Conservation (phyloP, 2,888 invertebrate species). For the Lasioglossum lativentre region DNA sequence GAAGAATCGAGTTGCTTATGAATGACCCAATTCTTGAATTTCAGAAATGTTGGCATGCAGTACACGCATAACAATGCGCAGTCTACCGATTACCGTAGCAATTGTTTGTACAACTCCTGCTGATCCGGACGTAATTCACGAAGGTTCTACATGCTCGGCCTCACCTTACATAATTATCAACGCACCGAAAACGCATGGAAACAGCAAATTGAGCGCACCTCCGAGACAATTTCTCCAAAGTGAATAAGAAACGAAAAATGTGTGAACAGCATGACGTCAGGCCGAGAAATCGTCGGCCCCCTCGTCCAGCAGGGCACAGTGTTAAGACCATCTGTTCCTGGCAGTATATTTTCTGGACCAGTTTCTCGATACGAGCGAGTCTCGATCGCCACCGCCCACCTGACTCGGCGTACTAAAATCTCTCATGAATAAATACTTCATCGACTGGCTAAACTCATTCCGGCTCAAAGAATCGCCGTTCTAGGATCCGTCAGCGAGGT, state of each 20-base stretch:
- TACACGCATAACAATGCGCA: too few species aligned
- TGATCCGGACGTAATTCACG: background rate
- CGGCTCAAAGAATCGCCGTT: background rate
- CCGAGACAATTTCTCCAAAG: background rate
- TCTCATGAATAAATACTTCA: conserved; percentile 13
- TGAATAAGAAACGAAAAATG: background rate
- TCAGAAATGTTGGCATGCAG: background rate
- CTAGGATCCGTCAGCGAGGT: background rate
- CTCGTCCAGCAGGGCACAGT: background rate
- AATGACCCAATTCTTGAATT: background rate
- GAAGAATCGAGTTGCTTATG: background rate
- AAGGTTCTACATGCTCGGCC: background rate
- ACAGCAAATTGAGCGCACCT: background rate
- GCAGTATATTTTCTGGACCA: background rate
- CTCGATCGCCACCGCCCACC: background rate
- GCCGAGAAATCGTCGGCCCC: background rate
- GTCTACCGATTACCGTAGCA: background rate
- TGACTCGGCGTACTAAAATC: background rate
- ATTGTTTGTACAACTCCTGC: background rate
- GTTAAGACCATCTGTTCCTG: background rate
- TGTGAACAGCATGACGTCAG: background rate
- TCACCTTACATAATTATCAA: background rate
- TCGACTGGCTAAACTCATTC: conserved; percentile 1
- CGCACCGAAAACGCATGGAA: background rate
- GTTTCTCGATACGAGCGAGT: background rate